Percentiles rank a stretch among this genome's conserved stretches.
These are phyloP conservation scores for Strongylocentrotus purpuratus DNA, from an alignment of 35 echinoderm and acorn worm species.

Conservation along the genomic window DNA sequence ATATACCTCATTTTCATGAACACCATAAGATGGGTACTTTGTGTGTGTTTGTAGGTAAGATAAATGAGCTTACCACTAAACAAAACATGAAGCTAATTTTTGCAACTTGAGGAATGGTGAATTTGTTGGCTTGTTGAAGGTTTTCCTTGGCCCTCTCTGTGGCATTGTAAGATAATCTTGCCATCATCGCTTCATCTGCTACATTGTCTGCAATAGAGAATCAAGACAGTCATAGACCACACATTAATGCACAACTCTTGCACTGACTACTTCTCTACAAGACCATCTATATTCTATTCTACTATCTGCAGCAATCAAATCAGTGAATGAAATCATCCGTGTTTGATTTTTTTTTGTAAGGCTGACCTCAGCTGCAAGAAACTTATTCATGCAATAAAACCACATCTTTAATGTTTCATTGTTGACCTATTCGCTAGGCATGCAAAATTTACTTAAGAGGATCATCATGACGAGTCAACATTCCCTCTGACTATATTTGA, in stretches of 20 bases:
- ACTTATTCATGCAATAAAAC: too few species aligned
- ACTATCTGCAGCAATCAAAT: too few species aligned
- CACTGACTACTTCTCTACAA: too few species aligned
- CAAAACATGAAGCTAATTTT: constrained; percentile 99
- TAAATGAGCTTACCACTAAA: constrained; percentile 84
- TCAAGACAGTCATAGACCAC: not conserved
- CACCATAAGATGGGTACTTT: too few species aligned
- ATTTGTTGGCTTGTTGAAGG: constrained; percentile 70
- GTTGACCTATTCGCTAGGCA: not conserved
- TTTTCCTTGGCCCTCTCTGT: constrained; percentile 59
- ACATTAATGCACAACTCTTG: not conserved
- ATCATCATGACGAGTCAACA: not conserved
- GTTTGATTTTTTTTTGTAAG: too few species aligned
- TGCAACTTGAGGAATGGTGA: constrained; percentile 85
- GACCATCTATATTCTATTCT: too few species aligned
- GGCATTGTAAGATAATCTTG: constrained; percentile 81
- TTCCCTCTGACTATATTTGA: not conserved
- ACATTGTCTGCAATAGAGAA: constrained; percentile 54
- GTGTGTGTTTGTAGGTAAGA: too few species aligned
- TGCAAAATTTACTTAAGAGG: not conserved
- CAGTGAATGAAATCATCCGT: too few species aligned
- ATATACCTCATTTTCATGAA: too few species aligned
- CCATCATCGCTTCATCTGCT: constrained; percentile 89
- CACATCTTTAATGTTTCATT: too few species aligned
- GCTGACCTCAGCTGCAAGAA: too few species aligned